Base-by-base conservation (phyloP, 2,888 invertebrate genomes). In the Myopa testacea region DNA sequence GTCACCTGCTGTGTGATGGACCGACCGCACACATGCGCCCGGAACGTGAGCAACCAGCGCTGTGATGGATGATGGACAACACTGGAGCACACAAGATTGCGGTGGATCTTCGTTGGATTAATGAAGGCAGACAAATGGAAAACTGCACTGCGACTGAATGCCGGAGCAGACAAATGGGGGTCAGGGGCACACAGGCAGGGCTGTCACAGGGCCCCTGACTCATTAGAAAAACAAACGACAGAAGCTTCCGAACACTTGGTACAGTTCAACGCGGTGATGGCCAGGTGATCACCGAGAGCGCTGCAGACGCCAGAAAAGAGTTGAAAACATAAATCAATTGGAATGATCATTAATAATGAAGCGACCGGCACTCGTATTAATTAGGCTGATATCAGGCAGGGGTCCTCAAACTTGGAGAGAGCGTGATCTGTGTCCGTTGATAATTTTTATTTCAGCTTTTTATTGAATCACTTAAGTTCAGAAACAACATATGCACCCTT, bases 1-100 rank as follows among this genome's bases (percentile, higher is more conserved):
- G 85, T 85, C 85, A 85, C 85, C 85, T 85, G 85, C 85, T 85
- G 85, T 81, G 85, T 75, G 75, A 75, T 50, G 75, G 69, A 60
- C 68, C 86, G 69, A 60, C 68, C 86, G 81, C 82, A 84, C 86
- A 85, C 81, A 79, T 73, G 76, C 58, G 78, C 37, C 14, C 52
- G 16, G 58, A 34, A 16, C 45, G 55, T 38, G 38, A 75, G 37
- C 68, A 67, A 1, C 55, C 34, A 10, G 7, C 40, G 3, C 34
- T 58, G 38, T 75, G 75, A 75, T 68, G 68, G 68, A 69, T 69
- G 75, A 69, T 75, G 68, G 69, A 69, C 68, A 40, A 58, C 60
- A 37, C 16, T 60, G 68, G 69, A n/a, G 40, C 37, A 45, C n/a
- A 10, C 37, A 60, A 75, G 68, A 50, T 69, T 26, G 62, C 68